phyloP scores from a whole-genome alignment of 2,888 invertebrate species.

The Hypomecis atomaria region DNA sequence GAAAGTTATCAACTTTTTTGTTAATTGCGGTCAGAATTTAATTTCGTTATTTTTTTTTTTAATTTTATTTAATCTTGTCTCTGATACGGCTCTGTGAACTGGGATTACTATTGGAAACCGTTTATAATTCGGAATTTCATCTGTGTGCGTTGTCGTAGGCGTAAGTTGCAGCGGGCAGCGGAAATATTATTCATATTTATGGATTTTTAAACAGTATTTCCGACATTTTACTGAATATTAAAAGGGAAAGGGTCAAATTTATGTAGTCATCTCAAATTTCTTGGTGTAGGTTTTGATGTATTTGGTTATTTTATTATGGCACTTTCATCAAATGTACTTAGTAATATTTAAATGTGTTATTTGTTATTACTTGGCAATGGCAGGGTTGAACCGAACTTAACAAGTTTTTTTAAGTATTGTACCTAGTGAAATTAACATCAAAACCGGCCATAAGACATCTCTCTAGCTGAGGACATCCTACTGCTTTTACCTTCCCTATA shows the following conservation, averaged over 20 bases:
- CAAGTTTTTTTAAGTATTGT: too few species aligned
- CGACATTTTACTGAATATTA: background rate
- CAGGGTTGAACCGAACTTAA: too few species aligned
- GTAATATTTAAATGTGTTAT: too few species aligned
- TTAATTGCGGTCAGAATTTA: too few species aligned
- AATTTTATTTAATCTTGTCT: background rate
- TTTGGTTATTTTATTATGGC: background rate
- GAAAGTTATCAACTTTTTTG: too few species aligned
- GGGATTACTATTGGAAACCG: constrained; percentile 50
- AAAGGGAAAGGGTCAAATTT: constrained; percentile 1
- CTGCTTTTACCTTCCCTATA: too few species aligned
- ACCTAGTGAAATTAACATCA: too few species aligned
- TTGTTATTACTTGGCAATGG: too few species aligned
- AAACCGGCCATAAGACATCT: too few species aligned
- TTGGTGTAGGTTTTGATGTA: constrained; percentile 9
- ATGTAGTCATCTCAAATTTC: constrained; percentile 2
- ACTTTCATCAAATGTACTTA: too few species aligned
- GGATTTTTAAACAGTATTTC: background rate
- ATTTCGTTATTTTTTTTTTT: background rate
- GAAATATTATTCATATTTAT: constrained; percentile 1
- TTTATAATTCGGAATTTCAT: constrained; percentile 62
- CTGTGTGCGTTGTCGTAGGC: constrained; percentile 15
- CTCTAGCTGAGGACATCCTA: too few species aligned
- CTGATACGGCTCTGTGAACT: constrained; percentile 13
- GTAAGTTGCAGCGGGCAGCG: constrained; percentile 22